Evolutionary conservation across 2,888 invertebrate species (phyloP).

Genomic region (Tanytarsus gracilentus): DNA sequence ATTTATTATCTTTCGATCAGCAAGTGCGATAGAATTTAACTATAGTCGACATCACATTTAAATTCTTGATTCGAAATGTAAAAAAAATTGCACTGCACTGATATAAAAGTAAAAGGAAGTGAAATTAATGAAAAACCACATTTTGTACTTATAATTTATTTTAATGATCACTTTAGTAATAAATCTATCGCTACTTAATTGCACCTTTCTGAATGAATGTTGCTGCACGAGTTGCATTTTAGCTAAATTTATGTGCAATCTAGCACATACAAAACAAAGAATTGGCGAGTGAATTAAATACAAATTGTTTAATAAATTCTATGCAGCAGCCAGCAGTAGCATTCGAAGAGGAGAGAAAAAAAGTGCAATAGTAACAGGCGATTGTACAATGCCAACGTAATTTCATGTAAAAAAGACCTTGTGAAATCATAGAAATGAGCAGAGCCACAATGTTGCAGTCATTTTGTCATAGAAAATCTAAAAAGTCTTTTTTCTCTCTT

Average conservation of each 20-base stretch:
- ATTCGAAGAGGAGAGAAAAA: neutral
- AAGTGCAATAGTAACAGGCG: neutral
- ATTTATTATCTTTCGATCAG: no score
- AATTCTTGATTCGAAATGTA: neutral
- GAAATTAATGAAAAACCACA: neutral
- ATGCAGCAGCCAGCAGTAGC: neutral
- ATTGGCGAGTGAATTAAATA: neutral
- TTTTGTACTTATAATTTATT: neutral
- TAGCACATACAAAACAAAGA: neutral
- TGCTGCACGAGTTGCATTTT: no score
- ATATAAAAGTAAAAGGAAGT: neutral
- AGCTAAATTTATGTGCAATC: no score
- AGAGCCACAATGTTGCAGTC: neutral
- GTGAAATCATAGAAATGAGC: neutral
- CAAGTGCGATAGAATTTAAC: no score
- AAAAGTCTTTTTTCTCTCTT: neutral
- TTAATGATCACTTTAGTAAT: neutral
- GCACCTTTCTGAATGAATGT: neutral
- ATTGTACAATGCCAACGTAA: conserved; percentile 11
- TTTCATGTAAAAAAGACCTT: conserved; percentile 3
- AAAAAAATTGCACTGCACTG: neutral
- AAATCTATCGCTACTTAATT: neutral
- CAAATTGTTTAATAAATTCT: neutral
- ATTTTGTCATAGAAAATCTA: conserved; percentile 2
- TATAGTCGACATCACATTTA: neutral